Evolutionary conservation across 2,797 vertebrate species (phyloP), one percentile per base, ranked within the genome.

Genomic region (Acrossocheilus fasciatus): DNA sequence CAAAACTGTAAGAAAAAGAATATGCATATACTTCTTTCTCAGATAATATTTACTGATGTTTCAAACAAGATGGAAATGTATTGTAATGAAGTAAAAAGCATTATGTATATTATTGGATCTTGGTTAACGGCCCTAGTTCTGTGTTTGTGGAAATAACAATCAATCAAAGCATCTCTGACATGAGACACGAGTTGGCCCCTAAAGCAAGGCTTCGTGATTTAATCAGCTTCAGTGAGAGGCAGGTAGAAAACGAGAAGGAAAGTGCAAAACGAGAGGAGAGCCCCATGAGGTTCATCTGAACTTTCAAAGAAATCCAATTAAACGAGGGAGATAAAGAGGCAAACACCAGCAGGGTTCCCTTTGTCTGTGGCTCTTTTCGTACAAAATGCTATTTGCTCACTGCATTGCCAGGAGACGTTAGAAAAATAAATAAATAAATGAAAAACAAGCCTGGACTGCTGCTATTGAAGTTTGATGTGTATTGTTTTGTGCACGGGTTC

Each of bases 271-370:
- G 43, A 88, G 83, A 86, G 52, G 59, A 90, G 72, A 54, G 82
- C 89, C 87, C 90, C 90, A 39, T 43, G 76, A 92, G 92, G 89
- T 92, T 93, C 89, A 89, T 92, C 91, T 92, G 89, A 92, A 93
- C 91, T 90, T 92, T 91, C 69, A 90, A 92, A 93, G 90, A 92
- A 93, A 94, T 94, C 92, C 92, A 94, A 94, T 95, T 94, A 94
- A 93, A 91, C 90, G 26, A 39, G 81, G 26, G 15, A 52, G 86
- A 86, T 91, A 87, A 93, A 92, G 90, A 92, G 86, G 89, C 89
- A 92, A 93, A 93, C 88, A 90, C 79, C 82, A 83, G 12, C 3
- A 47, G 75, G 81, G 84, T 82, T 81, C 91, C 86, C 86, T 91
- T 92, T 90, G 87, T 93, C 84, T 88, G 84, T 54, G 68, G 17